phyloP scores from a whole-genome alignment of 2,888 invertebrate species.

The Venusia cambrica region DNA sequence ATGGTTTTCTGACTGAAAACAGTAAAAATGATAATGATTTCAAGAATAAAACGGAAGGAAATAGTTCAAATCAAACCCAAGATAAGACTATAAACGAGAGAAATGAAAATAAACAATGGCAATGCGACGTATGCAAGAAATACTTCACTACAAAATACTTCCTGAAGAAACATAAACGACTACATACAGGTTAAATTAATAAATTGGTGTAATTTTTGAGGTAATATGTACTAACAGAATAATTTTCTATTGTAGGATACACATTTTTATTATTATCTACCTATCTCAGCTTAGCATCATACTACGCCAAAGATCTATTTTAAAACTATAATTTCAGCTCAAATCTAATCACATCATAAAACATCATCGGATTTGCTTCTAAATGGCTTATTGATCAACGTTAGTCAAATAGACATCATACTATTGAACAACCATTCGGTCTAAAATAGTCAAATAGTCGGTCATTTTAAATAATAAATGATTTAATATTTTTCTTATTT shows the following conservation, averaged over 20 bases:
- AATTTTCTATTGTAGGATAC: constrained; percentile 33
- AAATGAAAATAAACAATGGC: constrained; percentile 89
- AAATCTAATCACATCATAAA: constrained; percentile 19
- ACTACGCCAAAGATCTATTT: constrained; percentile 3
- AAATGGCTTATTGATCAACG: no score
- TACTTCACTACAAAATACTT: constrained; percentile 94
- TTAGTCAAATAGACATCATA: no score
- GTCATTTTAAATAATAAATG: no score
- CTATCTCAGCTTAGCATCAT: constrained; percentile 16
- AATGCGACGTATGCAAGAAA: constrained; percentile 91
- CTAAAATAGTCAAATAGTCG: no score
- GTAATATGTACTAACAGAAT: constrained; percentile 71
- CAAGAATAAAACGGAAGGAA: constrained; percentile 34
- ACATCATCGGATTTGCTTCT: no score
- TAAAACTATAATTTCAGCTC: no score
- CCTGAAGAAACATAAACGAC: constrained; percentile 91
- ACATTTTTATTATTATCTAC: neutral
- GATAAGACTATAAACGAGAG: constrained; percentile 46
- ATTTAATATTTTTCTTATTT: constrained; percentile 3
- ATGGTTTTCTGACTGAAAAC: constrained; percentile 71
- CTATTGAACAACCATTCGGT: no score
- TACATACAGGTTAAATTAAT: constrained; percentile 87
- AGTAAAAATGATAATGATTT: constrained; percentile 28
- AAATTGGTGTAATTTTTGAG: constrained; percentile 67
- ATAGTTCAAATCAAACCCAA: constrained; percentile 31